These are phyloP conservation scores for Ia io DNA, from an alignment of 2,113 vertebrate species.

Conservation along the genomic window DNA sequence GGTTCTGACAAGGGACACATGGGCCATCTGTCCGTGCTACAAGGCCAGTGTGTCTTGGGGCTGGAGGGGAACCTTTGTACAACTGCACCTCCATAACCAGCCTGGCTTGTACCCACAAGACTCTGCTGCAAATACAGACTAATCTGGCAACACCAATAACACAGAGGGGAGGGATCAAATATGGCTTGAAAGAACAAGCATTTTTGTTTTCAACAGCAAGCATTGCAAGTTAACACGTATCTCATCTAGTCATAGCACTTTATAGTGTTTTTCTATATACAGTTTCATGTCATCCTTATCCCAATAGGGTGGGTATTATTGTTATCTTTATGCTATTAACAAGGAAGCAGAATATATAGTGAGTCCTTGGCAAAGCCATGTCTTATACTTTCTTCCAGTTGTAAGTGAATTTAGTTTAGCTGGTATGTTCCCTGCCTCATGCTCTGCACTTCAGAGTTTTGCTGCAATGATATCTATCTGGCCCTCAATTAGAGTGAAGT, in stretches of 20 bases:
- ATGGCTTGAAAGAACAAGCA: slow-evolving; percentile 63
- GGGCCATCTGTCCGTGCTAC: slow-evolving; percentile 72
- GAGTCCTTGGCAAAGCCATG: not conserved
- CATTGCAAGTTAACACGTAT: not conserved
- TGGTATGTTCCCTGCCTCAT: not conserved
- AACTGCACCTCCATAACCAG: slow-evolving; percentile 68
- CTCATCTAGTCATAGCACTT: not conserved
- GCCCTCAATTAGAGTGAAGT: not conserved
- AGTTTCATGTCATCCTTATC: not conserved
- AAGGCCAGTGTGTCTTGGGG: slow-evolving; percentile 69
- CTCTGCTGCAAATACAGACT: slow-evolving; percentile 53
- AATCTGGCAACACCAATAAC: slow-evolving; percentile 50
- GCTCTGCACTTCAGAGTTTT: not conserved
- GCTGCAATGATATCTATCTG: not conserved
- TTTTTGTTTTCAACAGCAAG: slow-evolving; percentile 34
- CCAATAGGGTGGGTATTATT: not conserved
- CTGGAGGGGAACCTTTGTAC: slow-evolving; percentile 75
- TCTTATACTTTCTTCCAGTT: not conserved
- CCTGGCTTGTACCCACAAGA: slow-evolving; percentile 44
- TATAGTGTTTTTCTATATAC: not conserved
- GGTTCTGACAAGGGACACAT: slow-evolving; percentile 77
- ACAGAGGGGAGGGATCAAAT: slow-evolving; percentile 61
- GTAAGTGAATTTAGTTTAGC: not conserved
- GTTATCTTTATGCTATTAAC: not conserved
- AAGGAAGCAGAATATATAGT: not conserved